Percentiles rank a stretch among this genome's conserved stretches.
Conservation (phyloP, 2,113 vertebrate species). For the Xiphophorus maculatus region DNA sequence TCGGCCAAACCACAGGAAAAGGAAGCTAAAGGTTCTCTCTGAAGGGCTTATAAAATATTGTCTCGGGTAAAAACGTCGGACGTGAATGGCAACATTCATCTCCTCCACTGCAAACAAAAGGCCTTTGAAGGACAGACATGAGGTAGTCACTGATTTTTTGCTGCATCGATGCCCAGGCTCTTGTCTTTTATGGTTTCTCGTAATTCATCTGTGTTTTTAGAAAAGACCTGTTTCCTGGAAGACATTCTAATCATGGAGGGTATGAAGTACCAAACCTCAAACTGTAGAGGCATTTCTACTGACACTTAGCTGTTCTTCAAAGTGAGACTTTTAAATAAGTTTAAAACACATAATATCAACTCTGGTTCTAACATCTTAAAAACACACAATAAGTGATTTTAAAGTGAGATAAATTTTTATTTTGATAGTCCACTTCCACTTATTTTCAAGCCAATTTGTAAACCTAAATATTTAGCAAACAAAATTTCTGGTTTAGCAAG, state of each 20-base stretch:
- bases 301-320: not conserved
- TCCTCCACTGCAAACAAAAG: conserved; percentile 67
- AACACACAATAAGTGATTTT: not conserved
- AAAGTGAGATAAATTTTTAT: too few species aligned
- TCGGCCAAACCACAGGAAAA: conserved; percentile 82
- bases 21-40: conserved; percentile 78
- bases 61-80: conserved; percentile 74
- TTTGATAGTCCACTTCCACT: too few species aligned
- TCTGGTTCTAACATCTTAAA: not conserved
- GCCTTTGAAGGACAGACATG: conserved; percentile 63
- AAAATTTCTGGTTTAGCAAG: too few species aligned
- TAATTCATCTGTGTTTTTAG: conserved; percentile 47
- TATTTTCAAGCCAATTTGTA: too few species aligned
- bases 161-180: conserved; percentile 33
- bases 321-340: not conserved
- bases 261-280: not conserved
- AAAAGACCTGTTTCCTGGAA: conserved; percentile 48
- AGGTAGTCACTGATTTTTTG: conserved; percentile 36
- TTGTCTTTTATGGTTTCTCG: conserved; percentile 49
- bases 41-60: conserved; percentile 79
- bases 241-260: conserved; percentile 21
- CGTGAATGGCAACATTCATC: conserved; percentile 73
- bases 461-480: too few species aligned
- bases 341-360: not conserved
- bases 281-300: not conserved